Evolutionary conservation across 2,888 invertebrate species (phyloP), one percentile per base, ranked within the genome.

Genomic region (Andrena chrysosceles): DNA sequence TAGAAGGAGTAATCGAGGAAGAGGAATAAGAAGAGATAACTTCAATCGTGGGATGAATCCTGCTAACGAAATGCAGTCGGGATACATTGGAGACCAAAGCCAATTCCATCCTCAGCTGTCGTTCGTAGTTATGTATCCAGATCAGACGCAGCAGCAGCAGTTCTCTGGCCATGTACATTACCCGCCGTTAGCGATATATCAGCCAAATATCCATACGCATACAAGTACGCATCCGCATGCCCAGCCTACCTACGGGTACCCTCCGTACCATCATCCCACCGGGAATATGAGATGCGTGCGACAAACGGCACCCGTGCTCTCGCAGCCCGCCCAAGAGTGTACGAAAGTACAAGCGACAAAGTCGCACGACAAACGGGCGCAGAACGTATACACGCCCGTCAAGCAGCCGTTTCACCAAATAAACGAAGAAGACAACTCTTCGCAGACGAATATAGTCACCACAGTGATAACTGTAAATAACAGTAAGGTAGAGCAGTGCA

Each of bases 241-340:
- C 4, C 87, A 87, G 26, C 66, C 84, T 13, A 69, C 83, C 2
- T 85, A 84, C n/a, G 84, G 77, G 93, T 85, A 94, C 16, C 90
- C 94, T 70, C 94, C 94, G 2, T 91, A 88, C 82, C 92, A 85
- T 76, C 94, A 68, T 90, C 94, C 56, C 89, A 93, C 64, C 94
- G 94, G 26, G 95, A 95, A 87, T 94, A 95, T 90, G 94, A 95
- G 91, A 95, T 90, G 89, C 64, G 81, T 76, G 49, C 90, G 89
- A 42, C 91, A 91, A 75, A 83, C 89, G 23, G 89, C 90, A 77
- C 77, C 89, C 23, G 71, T 95, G 94, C 87, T 95, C 95, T 90
- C 95, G 94, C 91, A 92, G 82, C 84, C 88, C 76, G 78, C 86
- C 59, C 87, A 89, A 74, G 87, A 91, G 73, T 80, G 85, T 60